Percentiles rank a stretch among this genome's conserved stretches.
Evolutionary conservation across 2,888 invertebrate genomes (phyloP).

Genomic region (Eudasyphora cyanicolor): DNA sequence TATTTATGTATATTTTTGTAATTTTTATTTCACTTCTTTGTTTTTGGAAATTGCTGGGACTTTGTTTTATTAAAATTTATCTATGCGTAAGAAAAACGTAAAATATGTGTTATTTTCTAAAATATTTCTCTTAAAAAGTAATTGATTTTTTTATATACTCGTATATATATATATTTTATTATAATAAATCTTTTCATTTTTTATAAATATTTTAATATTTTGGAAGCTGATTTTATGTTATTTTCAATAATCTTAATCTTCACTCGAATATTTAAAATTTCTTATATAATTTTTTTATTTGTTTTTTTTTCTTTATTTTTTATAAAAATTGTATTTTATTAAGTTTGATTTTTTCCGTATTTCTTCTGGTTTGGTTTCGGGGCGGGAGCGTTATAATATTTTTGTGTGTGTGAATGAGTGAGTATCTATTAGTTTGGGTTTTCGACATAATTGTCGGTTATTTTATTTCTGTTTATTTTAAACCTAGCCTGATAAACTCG

Average conservation of each 20-base stretch:
- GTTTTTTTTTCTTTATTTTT: background rate
- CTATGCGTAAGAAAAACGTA: slow-evolving; percentile 57
- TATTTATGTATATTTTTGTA: slow-evolving; percentile 17
- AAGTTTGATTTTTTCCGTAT: slow-evolving; percentile 28
- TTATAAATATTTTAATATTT: slow-evolving; percentile 43
- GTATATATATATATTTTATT: background rate
- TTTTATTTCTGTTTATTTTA: slow-evolving; percentile 13
- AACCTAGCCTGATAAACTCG: slow-evolving; percentile 36
- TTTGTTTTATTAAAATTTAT: slow-evolving; percentile 47
- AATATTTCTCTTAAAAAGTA: slow-evolving; percentile 48
- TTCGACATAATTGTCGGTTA: background rate
- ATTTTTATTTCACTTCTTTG: slow-evolving; percentile 11
- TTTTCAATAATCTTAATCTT: slow-evolving; percentile 27
- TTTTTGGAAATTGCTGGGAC: slow-evolving; percentile 23
- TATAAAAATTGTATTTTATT: slow-evolving; percentile 25
- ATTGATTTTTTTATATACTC: background rate
- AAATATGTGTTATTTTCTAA: slow-evolving; percentile 42
- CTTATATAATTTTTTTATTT: background rate
- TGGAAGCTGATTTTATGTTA: slow-evolving; percentile 56
- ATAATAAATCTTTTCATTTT: background rate
- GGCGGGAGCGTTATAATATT: slow-evolving; percentile 59
- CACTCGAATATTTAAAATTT: slow-evolving; percentile 48
- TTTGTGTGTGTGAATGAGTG: slow-evolving; percentile 2
- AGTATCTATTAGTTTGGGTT: background rate
- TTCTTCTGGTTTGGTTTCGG: slow-evolving; percentile 28